Base-by-base conservation (phyloP, 2,888 invertebrate species). In the Bedellia somnulentella region DNA sequence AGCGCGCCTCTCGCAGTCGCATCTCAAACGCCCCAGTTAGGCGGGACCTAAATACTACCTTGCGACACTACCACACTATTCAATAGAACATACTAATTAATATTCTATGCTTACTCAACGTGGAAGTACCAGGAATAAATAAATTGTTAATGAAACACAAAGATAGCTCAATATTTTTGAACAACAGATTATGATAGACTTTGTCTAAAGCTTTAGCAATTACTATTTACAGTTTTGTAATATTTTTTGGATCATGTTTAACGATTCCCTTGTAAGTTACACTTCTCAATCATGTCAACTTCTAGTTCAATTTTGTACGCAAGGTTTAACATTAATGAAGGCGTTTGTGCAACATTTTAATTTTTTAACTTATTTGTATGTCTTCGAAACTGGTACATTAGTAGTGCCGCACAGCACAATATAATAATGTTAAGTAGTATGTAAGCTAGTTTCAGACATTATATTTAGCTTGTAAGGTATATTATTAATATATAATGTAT, bases 381-480 rank as follows among this genome's bases (percentile, higher is more conserved):
- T 52, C 49, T 42, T n/a, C n/a, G n/a, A n/a, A n/a, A n/a, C n/a
- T n/a, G n/a, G 9, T 6, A 45, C 43, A 47, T 46, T 47, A 47
- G 39, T 40, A 33, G 45, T 47, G 45, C 44, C 40, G 43, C 40
- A 45, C 41, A 48, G 49, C 49, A 51, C 49, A 51, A 56, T 66
- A 59, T 61, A 60, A 59, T 63, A 60, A 68, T 61, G 68, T 71
- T 73, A 71, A 70, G 70, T 68, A 70, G 60, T 66, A 57, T 57
- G 55, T 75, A 71, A 70, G 63, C 55, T 62, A 62, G 58, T 54
- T 52, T 58, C 52, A 58, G 56, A 57, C 47, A 57, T 58, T 62
- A 62, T 58, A 54, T 44, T 48, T 56, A 56, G 50, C 41, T 44
- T 56, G 49, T 55, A 54, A 33, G 24, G 55, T 49, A 56, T 55